Base-by-base conservation (phyloP, 2,113 vertebrate genomes). In the Malurus cyaneus region DNA sequence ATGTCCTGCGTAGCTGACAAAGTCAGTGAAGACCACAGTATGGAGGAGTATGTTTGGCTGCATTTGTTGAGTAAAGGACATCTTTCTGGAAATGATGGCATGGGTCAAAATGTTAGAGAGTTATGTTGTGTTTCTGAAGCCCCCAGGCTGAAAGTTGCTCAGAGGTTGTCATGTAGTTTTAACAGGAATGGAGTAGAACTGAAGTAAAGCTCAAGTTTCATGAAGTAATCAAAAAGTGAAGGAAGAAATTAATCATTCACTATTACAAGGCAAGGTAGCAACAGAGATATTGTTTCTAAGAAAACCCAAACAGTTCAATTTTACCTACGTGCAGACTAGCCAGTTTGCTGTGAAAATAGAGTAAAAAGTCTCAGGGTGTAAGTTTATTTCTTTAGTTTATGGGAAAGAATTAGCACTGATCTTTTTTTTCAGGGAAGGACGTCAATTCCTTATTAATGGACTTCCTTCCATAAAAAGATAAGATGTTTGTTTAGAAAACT, bases 401-500 rank as follows among this genome's bases (percentile, higher is more conserved):
- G 94, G 95, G 96, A 97, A 98, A 97, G 62, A 96, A 93, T 94
- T 94, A 93, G 76, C 84, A 96, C 76, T 85, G 94, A 92, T 95
- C 49, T 61, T 52, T 96, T 82, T 50, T 92, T 76, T 88, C 87
- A 82, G 96, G 97, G 96, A 97, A 98, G 87, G 96, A 96, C 97
- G 93, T 98, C 97, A 98, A 74, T 97, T 97, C 96, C 96, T 96
- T 95, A 96, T 98, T 97, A 97, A 96, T 96, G 94, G 95, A 96
- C 97, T 98, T 98, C 98, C 98, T 98, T 97, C 94, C 97, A 96
- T 93, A 85, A 94, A 93, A 96, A 97, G 98, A 98, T 98, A 98
- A 98, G 97, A 96, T 70, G 96, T 97, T 97, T 98, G 97, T 98
- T 97, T 96, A 93, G 88, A 95, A 96, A 96, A 91, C 89, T 93